Evolutionary conservation across 2,888 invertebrate genomes (phyloP), one percentile per base, ranked within the genome.

Genomic region (Netelia melanura): DNA sequence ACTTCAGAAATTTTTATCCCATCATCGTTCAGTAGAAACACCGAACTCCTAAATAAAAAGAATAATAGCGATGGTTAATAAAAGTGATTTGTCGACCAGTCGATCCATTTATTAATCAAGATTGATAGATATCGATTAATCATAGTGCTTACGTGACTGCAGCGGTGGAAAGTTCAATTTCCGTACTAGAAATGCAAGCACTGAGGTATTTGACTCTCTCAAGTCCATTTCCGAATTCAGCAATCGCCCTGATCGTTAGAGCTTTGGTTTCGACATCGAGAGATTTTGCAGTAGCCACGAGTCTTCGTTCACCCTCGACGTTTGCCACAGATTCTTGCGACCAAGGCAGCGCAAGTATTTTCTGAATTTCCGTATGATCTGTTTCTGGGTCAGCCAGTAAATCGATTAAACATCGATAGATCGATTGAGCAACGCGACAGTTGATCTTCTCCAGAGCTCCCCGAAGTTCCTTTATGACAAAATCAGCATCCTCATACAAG

Each of bases 281-380:
- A n/a, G 90, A 89, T 77, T 91, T 90, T 0, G 90, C 88, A 25
- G 83, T 84, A n/a, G 90, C 82, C 11, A 88, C 85, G 17, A 90
- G 87, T 83, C 81, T 83, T 68, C 87, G 82, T 43, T 88, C 88
- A 6, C 89, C 77, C 52, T 89, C 88, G n/a, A 78, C 87, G 8
- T 90, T 78, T 30, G 87, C 86, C 1, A 76, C 30, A 14, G 88
- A 70, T 68, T 89, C 83, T 30, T 87, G 86, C 6, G 85, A 77
- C 91, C 91, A 92, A n/a, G 92, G 90, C 14, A 91, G 67, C 2
- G 88, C 84, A 44, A 93, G 74, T 80, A 93, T 87, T 38, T 87
- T 87, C 64, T 92, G 89, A 67, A 93, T 87, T 52, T 91, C 86
- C 21, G 56, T 64, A 78, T 86, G 89, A 72, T 90, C 79, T 0